Conservation (phyloP, 1,140 invertebrate genomes). For the Leptinotarsa defecta region DNA sequence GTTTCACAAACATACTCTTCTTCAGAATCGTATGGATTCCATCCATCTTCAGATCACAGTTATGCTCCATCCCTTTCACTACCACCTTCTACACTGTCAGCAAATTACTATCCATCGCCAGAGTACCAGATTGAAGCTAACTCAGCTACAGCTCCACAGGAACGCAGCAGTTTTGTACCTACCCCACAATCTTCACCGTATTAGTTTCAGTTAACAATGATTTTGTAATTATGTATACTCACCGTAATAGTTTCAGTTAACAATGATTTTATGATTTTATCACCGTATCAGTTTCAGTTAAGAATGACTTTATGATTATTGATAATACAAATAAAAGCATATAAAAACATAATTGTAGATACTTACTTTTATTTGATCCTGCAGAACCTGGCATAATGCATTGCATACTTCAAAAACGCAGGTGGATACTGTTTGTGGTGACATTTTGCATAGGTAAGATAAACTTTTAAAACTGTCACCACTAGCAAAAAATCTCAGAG, state of each 20-base stretch:
- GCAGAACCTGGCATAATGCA: constrained; percentile 10
- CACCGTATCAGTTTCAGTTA: constrained; percentile 10
- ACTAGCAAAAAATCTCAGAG: constrained; percentile 45
- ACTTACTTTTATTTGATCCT: constrained; percentile 21
- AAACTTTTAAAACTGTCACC: constrained; percentile 47
- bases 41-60: constrained; percentile 17
- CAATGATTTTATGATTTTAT: background rate
- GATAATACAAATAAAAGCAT: background rate
- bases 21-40: constrained; percentile 14
- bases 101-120: constrained; percentile 16
- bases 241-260: background rate
- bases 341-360: background rate
- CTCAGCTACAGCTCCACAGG: background rate
- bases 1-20: constrained; percentile 7
- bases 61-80: constrained; percentile 6
- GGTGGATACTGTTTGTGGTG: constrained; percentile 21
- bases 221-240: background rate
- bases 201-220: background rate
- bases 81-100: constrained; percentile 1
- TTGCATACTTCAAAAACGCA: constrained; percentile 27
- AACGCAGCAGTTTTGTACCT: background rate
- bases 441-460: constrained; percentile 50
- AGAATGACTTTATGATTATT: background rate
- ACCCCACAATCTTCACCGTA: background rate
- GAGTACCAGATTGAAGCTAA: constrained; percentile 1